phyloP scores from a whole-genome alignment of 2,888 invertebrate species.

The Plagiodera versicolora region DNA sequence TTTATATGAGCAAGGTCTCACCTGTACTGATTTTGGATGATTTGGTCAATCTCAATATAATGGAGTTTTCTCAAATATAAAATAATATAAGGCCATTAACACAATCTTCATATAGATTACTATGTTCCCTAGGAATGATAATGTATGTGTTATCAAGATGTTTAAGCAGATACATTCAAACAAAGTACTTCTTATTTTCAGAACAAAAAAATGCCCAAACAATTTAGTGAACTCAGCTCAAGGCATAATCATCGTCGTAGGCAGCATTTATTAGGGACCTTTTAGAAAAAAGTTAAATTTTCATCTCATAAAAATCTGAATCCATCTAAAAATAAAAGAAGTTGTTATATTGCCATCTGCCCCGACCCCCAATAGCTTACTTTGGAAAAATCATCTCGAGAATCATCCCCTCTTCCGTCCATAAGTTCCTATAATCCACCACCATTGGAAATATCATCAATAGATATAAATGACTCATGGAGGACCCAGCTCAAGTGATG shows the following conservation, averaged over 20 bases:
- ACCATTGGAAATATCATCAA: neutral
- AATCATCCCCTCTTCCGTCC: neutral
- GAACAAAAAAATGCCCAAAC: constrained; percentile 2
- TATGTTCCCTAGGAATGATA: too few relatives aligned
- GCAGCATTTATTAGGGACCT: neutral
- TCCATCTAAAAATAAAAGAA: neutral
- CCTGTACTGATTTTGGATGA: too few relatives aligned
- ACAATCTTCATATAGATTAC: too few relatives aligned
- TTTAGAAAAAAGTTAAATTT: neutral
- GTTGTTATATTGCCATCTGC: neutral
- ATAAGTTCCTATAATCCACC: neutral
- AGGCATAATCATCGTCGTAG: constrained; percentile 4
- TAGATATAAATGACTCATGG: neutral
- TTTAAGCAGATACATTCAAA: neutral
- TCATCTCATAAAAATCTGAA: neutral
- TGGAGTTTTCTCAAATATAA: too few relatives aligned
- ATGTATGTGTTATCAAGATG: neutral
- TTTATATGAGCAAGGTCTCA: too few relatives aligned
- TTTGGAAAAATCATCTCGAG: neutral
- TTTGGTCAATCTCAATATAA: too few relatives aligned
- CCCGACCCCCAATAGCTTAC: neutral
- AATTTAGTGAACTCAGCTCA: neutral
- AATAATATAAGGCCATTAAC: too few relatives aligned
- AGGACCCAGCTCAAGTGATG: neutral
- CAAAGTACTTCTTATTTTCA: neutral